Evolutionary conservation across 2,888 invertebrate species (phyloP).

Genomic region (Eugnorisma glareosa): DNA sequence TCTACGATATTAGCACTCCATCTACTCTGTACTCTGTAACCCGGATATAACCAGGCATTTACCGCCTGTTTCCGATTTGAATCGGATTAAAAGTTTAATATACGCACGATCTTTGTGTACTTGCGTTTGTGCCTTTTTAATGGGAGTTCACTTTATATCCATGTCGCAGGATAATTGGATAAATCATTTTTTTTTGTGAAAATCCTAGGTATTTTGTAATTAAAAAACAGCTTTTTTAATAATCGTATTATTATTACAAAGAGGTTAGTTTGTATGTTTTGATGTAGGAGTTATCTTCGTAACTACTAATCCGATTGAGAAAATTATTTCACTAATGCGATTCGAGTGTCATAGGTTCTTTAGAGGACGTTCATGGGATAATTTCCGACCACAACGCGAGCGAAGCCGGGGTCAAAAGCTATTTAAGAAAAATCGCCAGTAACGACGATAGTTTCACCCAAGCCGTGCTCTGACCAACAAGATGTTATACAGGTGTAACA

Average conservation of each 20-base stretch:
- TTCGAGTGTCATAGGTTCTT: too few species aligned
- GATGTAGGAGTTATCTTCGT: background rate
- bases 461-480: background rate
- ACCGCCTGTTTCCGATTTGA: slow-evolving; percentile 46
- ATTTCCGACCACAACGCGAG: background rate
- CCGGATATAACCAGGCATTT: slow-evolving; percentile 46
- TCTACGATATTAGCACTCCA: slow-evolving; percentile 1
- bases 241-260: background rate
- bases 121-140: slow-evolving; percentile 57
- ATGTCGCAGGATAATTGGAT: background rate
- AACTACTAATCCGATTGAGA: background rate
- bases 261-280: background rate
- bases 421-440: background rate
- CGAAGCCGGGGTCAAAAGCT: background rate
- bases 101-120: slow-evolving; percentile 61
- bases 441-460: background rate
- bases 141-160: slow-evolving; percentile 36
- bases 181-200: background rate
- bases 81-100: slow-evolving; percentile 67
- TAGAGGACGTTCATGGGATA: background rate
- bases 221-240: background rate
- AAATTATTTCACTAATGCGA: too few species aligned
- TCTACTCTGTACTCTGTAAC: slow-evolving; percentile 13
- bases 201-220: background rate
- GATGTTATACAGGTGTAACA: too few species aligned